Evolutionary conservation across 1,140 invertebrate genomes (phyloP).

Genomic region (Brachionus rubens): DNA sequence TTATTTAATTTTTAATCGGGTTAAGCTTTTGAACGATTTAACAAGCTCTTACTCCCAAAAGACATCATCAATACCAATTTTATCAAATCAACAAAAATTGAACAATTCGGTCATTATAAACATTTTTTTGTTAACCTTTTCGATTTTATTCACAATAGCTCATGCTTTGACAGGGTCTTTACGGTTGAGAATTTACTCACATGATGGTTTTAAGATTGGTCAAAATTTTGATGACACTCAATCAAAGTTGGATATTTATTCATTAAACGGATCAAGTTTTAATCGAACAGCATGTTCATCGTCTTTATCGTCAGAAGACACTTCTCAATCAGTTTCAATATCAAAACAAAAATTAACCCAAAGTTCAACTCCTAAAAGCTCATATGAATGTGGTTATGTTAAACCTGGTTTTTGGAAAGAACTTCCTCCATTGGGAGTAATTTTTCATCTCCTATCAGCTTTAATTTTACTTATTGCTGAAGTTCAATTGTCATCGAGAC

Average conservation of each 20-base stretch:
- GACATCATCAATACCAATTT: background rate
- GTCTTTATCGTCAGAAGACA: conserved; percentile 5
- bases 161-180: background rate
- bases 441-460: background rate
- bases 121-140: conserved; percentile 28
- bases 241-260: background rate
- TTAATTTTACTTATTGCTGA: conserved; percentile 17
- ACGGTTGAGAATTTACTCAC: conserved; percentile 4
- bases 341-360: conserved; percentile 31
- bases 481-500: conserved; percentile 1
- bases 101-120: conserved; percentile 35
- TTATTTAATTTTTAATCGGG: conserved; percentile 15
- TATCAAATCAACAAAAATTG: conserved; percentile 14
- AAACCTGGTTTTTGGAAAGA: background rate
- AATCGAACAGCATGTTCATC: conserved; percentile 27
- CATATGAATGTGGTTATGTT: background rate
- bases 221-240: background rate
- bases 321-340: conserved; percentile 8
- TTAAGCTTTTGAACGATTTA: background rate
- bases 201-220: conserved; percentile 29
- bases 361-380: background rate
- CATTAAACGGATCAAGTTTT: too few species aligned
- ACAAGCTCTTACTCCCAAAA: background rate
- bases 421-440: background rate
- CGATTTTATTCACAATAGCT: conserved; percentile 11